phyloP scores from a whole-genome alignment of 1,140 invertebrate genomes.

The Gonioctena quinquepunctata region DNA sequence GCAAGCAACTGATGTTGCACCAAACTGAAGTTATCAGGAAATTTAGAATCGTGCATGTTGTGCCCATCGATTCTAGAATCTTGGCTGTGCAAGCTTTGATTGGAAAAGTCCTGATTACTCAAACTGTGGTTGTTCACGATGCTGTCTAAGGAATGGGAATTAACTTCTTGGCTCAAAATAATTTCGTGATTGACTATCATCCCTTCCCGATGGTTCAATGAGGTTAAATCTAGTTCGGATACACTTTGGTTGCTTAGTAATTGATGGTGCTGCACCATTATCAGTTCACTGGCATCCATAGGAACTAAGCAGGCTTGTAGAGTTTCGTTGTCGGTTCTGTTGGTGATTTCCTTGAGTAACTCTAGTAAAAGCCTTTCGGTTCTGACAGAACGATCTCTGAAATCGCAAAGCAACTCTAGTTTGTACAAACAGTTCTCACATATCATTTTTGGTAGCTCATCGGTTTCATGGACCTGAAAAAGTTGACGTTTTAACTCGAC shows the following conservation, averaged over 20 bases:
- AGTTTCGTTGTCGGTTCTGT: conserved; percentile 45
- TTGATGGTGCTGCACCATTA: conserved; percentile 46
- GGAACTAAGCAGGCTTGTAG: conserved; percentile 45
- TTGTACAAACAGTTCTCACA: conserved; percentile 65
- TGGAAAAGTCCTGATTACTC: conserved; percentile 42
- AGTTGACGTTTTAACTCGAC: conserved; percentile 2
- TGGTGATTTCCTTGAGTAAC: conserved; percentile 57
- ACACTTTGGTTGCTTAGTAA: conserved; percentile 38
- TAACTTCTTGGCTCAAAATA: conserved; percentile 38
- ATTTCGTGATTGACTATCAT: conserved; percentile 45
- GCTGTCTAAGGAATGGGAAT: conserved; percentile 41
- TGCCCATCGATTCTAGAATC: conserved; percentile 29
- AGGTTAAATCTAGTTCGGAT: conserved; percentile 42
- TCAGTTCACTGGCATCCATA: conserved; percentile 38
- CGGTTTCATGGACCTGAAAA: conserved; percentile 61
- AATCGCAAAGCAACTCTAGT: conserved; percentile 63
- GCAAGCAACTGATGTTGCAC: conserved; percentile 39
- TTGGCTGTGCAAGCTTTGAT: conserved; percentile 42
- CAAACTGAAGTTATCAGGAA: conserved; percentile 27
- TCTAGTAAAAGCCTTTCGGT: conserved; percentile 62
- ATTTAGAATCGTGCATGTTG: conserved; percentile 22
- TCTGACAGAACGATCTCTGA: conserved; percentile 62
- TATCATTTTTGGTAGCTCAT: conserved; percentile 65
- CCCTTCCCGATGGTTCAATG: conserved; percentile 39
- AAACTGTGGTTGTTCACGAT: conserved; percentile 47